Evolutionary conservation across 2,797 vertebrate species (phyloP).

Genomic region (Fratercula arctica): DNA sequence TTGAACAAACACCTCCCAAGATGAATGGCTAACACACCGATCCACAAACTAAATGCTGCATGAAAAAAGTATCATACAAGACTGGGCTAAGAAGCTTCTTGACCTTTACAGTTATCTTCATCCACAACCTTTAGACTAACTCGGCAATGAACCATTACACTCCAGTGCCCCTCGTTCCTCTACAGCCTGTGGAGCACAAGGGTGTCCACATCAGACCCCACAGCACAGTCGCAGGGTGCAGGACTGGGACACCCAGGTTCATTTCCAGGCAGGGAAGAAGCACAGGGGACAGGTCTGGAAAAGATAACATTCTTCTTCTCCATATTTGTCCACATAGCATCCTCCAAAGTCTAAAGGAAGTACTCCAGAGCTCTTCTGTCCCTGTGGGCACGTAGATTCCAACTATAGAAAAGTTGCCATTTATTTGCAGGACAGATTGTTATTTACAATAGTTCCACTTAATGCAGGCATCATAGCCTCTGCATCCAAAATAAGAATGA

Average conservation of each 20-base stretch:
- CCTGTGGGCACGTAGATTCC: neutral
- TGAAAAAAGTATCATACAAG: neutral
- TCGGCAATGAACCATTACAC: fast-evolving
- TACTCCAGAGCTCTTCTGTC: neutral
- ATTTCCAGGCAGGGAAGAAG: neutral
- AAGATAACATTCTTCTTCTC: neutral
- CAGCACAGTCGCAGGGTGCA: neutral
- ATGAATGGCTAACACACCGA: neutral
- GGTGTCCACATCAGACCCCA: neutral
- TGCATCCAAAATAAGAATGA: neutral
- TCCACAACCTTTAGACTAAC: neutral
- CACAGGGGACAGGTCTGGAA: neutral
- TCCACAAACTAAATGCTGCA: neutral
- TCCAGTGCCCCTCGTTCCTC: neutral
- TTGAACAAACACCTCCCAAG: neutral
- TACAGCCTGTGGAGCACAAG: neutral
- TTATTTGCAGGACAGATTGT: constrained; percentile 45
- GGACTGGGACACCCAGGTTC: fast-evolving
- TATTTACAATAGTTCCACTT: constrained; percentile 50
- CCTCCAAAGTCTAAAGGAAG: neutral
- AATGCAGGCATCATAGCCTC: constrained; percentile 5
- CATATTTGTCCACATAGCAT: neutral
- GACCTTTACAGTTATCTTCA: neutral
- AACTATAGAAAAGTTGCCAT: constrained; percentile 13
- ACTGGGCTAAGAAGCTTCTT: neutral